Conservation (phyloP, 2,797 vertebrate genomes). For the Nyctalus aviator region DNA sequence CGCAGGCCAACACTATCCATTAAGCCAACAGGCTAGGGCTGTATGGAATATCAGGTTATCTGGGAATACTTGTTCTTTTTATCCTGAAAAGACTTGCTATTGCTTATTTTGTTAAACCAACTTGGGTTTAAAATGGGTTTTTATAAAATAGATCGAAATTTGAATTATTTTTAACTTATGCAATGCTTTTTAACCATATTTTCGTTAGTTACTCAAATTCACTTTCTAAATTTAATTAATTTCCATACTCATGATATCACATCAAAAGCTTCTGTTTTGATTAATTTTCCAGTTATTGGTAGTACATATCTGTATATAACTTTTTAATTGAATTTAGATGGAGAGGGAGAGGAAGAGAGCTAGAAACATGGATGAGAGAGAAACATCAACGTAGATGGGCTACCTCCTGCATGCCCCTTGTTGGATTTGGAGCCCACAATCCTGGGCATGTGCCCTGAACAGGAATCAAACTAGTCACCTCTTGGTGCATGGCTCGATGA, state of each 20-base stretch:
- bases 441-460: no score
- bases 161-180: constrained; percentile 46
- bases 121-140: neutral
- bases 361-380: no score
- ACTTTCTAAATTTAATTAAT: constrained; percentile 23
- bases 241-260: neutral
- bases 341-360: no score
- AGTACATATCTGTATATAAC: neutral
- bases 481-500: no score
- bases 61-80: constrained; percentile 1
- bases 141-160: constrained; percentile 39
- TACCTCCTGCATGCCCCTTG: no score
- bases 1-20: no score
- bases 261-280: constrained; percentile 8
- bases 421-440: no score
- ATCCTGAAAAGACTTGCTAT: neutral
- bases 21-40: no score
- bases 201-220: neutral
- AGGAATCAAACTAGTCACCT: no score
- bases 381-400: no score
- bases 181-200: neutral
- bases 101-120: constrained; percentile 46
- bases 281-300: neutral
- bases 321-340: neutral
- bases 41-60: neutral